Evolutionary conservation across 1,140 invertebrate genomes (phyloP).

Genomic region (Cepaea nemoralis): DNA sequence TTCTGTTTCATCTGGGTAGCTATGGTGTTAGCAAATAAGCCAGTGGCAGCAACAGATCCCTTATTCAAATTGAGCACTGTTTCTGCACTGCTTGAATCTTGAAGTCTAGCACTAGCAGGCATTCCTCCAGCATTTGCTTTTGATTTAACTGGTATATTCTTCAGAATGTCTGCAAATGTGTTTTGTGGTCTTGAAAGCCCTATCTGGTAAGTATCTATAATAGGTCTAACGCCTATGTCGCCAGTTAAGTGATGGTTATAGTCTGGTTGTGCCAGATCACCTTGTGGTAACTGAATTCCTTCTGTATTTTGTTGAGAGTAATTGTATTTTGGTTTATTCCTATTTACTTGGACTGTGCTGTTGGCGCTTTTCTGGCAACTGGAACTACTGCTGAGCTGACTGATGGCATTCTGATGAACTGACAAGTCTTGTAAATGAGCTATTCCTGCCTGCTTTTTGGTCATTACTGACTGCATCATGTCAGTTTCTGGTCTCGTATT

Average conservation of each 20-base stretch:
- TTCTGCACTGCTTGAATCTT: neutral
- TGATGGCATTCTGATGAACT: neutral
- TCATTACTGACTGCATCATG: neutral
- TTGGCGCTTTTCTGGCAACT: neutral
- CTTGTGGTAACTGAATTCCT: neutral
- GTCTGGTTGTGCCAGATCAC: neutral
- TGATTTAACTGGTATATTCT: neutral
- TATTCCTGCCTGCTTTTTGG: neutral
- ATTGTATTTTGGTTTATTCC: neutral
- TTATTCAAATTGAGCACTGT: neutral
- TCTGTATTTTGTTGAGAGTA: neutral
- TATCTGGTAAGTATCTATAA: neutral
- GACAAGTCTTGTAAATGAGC: neutral
- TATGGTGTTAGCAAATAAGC: neutral
- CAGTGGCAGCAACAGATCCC: neutral
- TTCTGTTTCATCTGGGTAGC: neutral
- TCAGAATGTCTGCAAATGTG: neutral
- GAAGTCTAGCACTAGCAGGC: neutral
- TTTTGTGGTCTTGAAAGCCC: neutral
- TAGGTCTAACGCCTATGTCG: neutral
- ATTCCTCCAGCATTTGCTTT: neutral
- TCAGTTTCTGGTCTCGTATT: neutral
- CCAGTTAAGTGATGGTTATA: neutral
- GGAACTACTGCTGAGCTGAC: neutral
- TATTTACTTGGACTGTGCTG: neutral